These are phyloP conservation scores for Cairina moschata DNA, from an alignment of 2,113 vertebrate species.

Conservation along the genomic window DNA sequence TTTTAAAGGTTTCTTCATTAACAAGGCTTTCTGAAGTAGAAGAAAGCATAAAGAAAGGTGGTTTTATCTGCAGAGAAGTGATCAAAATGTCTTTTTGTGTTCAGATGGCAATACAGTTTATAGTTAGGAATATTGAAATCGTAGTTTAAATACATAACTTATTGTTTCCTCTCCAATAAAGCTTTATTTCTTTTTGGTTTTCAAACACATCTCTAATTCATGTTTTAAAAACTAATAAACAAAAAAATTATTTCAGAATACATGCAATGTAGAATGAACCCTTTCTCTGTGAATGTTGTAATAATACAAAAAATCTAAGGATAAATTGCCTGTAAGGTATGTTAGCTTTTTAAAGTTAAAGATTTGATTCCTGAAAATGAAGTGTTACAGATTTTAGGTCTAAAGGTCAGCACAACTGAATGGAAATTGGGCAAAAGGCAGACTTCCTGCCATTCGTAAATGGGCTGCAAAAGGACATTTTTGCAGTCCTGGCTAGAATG, in stretches of 20 bases:
- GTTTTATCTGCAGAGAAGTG: background rate
- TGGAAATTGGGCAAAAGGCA: background rate
- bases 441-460: background rate
- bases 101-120: background rate
- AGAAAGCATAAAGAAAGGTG: background rate
- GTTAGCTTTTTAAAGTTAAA: background rate
- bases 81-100: background rate
- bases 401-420: background rate
- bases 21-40: conserved; percentile 1
- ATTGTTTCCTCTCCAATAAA: background rate
- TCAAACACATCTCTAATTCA: background rate
- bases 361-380: background rate
- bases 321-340: background rate
- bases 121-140: background rate
- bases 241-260: background rate
- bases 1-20: conserved; percentile 50
- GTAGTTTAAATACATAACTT: background rate
- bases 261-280: background rate
- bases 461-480: background rate
- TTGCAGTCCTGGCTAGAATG: background rate
- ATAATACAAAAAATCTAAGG: background rate
- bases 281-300: background rate
- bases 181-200: background rate
- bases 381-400: background rate
- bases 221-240: background rate